These are phyloP conservation scores for Hippopotamus amphibius DNA, from an alignment of 2,113 vertebrate genomes.

Conservation along the genomic window DNA sequence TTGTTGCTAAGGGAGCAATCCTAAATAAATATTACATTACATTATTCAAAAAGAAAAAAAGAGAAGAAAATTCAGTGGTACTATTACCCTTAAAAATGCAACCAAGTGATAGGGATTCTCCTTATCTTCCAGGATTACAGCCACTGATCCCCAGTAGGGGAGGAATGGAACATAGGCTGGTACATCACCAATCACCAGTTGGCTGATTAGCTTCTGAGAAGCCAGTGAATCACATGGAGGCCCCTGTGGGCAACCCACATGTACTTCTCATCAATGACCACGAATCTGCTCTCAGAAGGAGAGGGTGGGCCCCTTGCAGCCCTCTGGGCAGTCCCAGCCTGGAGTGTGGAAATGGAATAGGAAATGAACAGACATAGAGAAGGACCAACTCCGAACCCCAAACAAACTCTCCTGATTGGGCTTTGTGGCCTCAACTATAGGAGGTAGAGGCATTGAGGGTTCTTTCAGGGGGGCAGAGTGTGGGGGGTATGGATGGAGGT, in stretches of 20 bases:
- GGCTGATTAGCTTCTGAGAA: conserved; percentile 49
- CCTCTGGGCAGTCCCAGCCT: neutral
- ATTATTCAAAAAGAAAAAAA: neutral
- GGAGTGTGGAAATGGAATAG: neutral
- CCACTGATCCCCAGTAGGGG: neutral
- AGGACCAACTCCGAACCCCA: neutral
- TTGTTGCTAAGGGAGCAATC: neutral
- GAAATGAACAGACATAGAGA: neutral
- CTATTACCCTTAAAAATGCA: conserved; percentile 13
- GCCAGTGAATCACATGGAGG: conserved; percentile 54
- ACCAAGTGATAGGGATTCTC: neutral
- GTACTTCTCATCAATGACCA: neutral
- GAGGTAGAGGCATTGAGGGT: neutral
- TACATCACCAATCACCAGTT: neutral
- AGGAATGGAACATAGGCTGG: conserved; percentile 30
- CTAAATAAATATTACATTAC: neutral
- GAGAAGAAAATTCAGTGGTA: neutral
- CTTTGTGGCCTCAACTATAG: neutral
- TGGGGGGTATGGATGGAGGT: neutral
- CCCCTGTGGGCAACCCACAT: neutral
- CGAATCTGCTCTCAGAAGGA: neutral
- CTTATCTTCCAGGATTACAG: conserved; percentile 44
- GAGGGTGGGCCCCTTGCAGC: neutral
- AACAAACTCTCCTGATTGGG: neutral
- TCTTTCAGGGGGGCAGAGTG: neutral